Base-by-base conservation (phyloP, 2,888 invertebrate genomes). In the Zonitis immaculata region DNA sequence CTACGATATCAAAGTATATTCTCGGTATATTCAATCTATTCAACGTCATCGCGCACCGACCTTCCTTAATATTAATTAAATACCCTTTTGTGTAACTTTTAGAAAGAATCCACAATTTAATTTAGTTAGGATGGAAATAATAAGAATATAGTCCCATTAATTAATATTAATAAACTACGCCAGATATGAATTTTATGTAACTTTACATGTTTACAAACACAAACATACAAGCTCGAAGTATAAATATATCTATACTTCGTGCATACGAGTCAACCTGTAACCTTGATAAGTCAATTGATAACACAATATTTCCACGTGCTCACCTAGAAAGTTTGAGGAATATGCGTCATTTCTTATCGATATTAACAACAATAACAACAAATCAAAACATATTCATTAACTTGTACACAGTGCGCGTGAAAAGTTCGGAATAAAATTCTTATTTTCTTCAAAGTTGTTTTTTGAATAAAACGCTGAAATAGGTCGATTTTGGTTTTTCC, bases 201-300 rank as follows among this genome's bases (percentile, higher is more conserved):
- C 43, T 42, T 42, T 42, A 42, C 51, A 48, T 54, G 54, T 54
- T 54, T 54, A 54, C 48, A 54, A 54, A 54, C 54, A 54, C 51
- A 52, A 47, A 42, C 42, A n/a, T n/a, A n/a, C n/a, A n/a, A n/a
- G n/a, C n/a, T n/a, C n/a, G n/a, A n/a, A n/a, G n/a, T n/a, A n/a
- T n/a, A n/a, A n/a, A n/a, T n/a, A n/a, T n/a, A n/a, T n/a, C n/a
- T n/a, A n/a, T n/a, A n/a, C n/a, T n/a, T n/a, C n/a, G n/a, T n/a
- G n/a, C n/a, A 42, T n/a, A 9, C 42, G 42, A 42, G 22, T n/a
- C 5, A 16, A n/a, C 11, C 42, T 11, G 16, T 51, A 51, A 54
- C 54, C 54, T 54, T 54, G 54, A 54, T 51, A 54, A 54, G 48
- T 48, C 54, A 27, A 54, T 54, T 44, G 54, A 54, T 51, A 54